Percentiles rank a stretch among this genome's conserved stretches.
Conservation (phyloP, 92 coral and sea anemone genomes). For the Muricea muricata region DNA sequence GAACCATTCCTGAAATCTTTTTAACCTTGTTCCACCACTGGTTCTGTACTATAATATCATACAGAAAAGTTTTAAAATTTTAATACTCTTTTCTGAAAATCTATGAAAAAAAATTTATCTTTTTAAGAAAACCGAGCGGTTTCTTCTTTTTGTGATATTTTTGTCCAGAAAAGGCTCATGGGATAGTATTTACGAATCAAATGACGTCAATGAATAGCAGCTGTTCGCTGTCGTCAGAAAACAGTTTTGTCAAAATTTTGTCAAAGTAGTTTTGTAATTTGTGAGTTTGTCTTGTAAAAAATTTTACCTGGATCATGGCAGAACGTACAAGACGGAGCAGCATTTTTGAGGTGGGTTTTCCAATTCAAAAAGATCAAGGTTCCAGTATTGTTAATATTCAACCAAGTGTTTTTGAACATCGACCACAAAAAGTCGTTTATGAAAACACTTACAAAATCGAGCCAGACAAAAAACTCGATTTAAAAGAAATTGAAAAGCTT, state of each 20-base stretch:
- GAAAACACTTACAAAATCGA: slow-evolving; percentile 93
- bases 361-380: slow-evolving; percentile 84
- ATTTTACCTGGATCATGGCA: not conserved
- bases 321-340: slow-evolving; percentile 85
- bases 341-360: slow-evolving; percentile 95
- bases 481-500: slow-evolving; percentile 87
- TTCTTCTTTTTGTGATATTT: no score
- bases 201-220: not conserved
- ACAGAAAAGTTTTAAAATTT: no score
- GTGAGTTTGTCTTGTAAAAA: not conserved
- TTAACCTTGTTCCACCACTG: slow-evolving; percentile 69
- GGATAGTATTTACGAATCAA: not conserved
- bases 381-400: slow-evolving; percentile 85
- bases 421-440: slow-evolving; percentile 76
- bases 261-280: no score
- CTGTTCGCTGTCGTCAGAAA: not conserved
- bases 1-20: slow-evolving; percentile 58
- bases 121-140: no score
- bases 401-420: slow-evolving; percentile 78
- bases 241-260: no score
- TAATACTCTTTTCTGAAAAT: no score
- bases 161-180: not conserved
- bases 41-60: no score
- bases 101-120: no score
- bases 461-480: slow-evolving; percentile 89